Evolutionary conservation across 2,113 vertebrate genomes (phyloP).

Genomic region (Oncorhynchus tshawytscha): DNA sequence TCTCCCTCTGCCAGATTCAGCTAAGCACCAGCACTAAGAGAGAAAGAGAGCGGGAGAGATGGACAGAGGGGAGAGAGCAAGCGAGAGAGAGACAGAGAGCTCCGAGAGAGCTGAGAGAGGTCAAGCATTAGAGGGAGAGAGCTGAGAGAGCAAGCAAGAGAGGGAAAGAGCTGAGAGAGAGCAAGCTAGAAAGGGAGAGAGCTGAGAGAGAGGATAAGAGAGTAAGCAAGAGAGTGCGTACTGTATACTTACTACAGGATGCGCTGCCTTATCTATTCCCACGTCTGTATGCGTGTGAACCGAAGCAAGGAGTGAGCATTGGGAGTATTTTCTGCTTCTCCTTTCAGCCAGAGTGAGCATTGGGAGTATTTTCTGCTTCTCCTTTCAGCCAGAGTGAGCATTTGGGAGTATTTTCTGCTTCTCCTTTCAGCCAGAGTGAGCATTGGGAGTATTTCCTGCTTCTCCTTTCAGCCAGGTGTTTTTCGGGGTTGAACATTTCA

Average conservation of each 20-base stretch:
- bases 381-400: constrained; percentile 26
- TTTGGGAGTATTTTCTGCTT: constrained; percentile 17
- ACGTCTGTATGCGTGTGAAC: constrained; percentile 36
- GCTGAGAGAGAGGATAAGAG: background rate
- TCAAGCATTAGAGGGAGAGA: too few relatives aligned
- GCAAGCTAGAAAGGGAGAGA: too few relatives aligned
- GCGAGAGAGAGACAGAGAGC: too few relatives aligned
- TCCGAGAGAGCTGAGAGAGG: too few relatives aligned
- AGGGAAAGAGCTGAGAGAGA: too few relatives aligned
- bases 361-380: constrained; percentile 22
- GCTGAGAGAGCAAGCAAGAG: too few relatives aligned
- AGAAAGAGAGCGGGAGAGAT: background rate
- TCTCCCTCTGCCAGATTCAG: constrained; percentile 6
- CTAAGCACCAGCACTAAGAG: constrained; percentile 14
- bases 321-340: constrained; percentile 24
- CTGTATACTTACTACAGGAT: constrained; percentile 23
- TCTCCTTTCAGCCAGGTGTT: constrained; percentile 24
- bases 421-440: constrained; percentile 20
- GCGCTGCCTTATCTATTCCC: constrained; percentile 42
- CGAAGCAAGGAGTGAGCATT: constrained; percentile 25
- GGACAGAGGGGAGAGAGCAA: background rate
- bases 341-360: constrained; percentile 14
- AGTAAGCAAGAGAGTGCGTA: background rate
- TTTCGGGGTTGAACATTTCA: background rate
- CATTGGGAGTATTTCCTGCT: constrained; percentile 17